A percentile compares a stretch with the other conserved stretches of the same genome.
phyloP scores from a whole-genome alignment of 1,140 invertebrate species.

The Protaetia brevitarsis region DNA sequence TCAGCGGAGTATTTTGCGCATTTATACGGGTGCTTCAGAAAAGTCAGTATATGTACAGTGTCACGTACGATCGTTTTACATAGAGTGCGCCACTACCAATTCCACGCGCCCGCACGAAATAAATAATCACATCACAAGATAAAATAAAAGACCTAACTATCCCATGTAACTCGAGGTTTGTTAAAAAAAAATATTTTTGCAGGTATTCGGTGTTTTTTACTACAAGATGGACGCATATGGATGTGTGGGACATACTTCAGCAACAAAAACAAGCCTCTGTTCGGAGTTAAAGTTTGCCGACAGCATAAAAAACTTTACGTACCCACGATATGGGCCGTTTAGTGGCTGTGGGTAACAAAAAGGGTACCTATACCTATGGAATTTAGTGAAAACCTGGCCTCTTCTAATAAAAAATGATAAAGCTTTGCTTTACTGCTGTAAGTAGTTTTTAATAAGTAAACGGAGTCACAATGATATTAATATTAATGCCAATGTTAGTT shows the following conservation, averaged over 20 bases:
- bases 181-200: no score
- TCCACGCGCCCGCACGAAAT: no score
- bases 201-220: conserved; percentile 86
- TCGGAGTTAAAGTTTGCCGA: conserved; percentile 76
- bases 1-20: no score
- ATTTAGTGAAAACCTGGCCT: conserved; percentile 77
- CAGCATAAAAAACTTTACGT: conserved; percentile 52
- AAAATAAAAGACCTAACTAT: no score
- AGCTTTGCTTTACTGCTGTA: conserved; percentile 78
- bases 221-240: conserved; percentile 79
- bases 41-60: no score
- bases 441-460: conserved; percentile 47
- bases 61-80: no score
- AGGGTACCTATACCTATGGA: conserved; percentile 83
- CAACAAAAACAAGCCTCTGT: conserved; percentile 82
- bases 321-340: conserved; percentile 65
- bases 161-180: no score
- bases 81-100: no score
- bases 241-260: conserved; percentile 87
- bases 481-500: no score
- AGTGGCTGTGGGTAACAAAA: conserved; percentile 79
- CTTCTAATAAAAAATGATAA: conserved; percentile 86
- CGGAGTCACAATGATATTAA: no score
- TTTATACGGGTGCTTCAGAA: no score
- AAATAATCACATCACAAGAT: no score